Evolutionary conservation across 37 sponge, comb jelly and placozoan species (phyloP).

Genomic region (Lycopodina hypogea): DNA sequence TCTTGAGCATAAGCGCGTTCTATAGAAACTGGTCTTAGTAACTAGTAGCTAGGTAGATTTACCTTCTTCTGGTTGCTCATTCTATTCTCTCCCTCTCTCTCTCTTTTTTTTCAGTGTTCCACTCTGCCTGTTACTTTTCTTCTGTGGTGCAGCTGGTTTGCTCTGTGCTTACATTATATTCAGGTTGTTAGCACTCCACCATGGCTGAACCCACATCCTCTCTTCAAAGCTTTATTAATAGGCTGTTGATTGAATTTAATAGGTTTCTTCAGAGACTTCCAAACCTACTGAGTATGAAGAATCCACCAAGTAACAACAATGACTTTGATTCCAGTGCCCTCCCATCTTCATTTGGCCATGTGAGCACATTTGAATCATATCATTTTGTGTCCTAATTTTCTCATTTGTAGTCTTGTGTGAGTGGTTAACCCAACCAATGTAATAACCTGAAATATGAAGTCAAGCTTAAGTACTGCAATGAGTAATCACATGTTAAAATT

Average conservation of each 20-base stretch:
- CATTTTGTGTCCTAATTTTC: no score
- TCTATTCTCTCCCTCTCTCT: background rate
- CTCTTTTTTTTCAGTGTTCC: conserved; percentile 6
- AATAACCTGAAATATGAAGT: no score
- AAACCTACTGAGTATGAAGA: no score
- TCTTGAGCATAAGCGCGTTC: no score
- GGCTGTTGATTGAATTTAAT: background rate
- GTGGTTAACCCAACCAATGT: no score
- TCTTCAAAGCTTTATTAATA: no score
- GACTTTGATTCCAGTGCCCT: background rate
- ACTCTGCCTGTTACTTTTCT: conserved; percentile 17
- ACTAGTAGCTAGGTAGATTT: background rate
- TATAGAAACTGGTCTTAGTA: background rate
- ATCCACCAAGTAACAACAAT: background rate
- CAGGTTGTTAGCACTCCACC: background rate
- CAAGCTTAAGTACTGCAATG: no score
- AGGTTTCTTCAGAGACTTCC: background rate
- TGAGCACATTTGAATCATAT: no score
- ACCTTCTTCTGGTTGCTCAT: background rate
- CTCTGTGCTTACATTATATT: conserved; percentile 13
- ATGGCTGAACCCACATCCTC: background rate
- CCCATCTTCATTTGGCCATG: background rate
- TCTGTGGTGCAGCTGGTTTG: conserved; percentile 18
- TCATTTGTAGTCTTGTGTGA: no score
- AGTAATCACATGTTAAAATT: no score